A percentile compares a stretch with the other conserved stretches of the same genome.
Evolutionary conservation across 2,113 vertebrate species (phyloP).

Genomic region (Rhinichthys klamathensis): DNA sequence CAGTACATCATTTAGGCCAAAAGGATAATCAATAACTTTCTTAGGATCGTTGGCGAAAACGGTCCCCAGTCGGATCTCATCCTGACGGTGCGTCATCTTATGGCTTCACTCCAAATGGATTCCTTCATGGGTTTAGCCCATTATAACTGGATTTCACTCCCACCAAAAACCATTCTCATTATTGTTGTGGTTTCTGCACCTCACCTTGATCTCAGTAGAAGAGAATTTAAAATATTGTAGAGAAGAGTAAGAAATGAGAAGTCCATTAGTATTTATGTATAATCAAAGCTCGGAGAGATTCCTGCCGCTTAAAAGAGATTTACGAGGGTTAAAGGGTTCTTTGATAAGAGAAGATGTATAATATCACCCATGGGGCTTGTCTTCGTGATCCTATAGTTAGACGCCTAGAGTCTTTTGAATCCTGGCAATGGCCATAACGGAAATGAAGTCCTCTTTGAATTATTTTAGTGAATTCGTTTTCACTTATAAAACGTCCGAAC

Average conservation of each 20-base stretch:
- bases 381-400: constrained; percentile 2
- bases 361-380: neutral
- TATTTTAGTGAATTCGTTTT: neutral
- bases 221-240: constrained; percentile 49
- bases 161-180: constrained; percentile 21
- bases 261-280: constrained; percentile 48
- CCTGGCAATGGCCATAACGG: neutral
- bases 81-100: neutral
- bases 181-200: neutral
- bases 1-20: constrained; percentile 40
- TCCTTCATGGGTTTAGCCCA: constrained; percentile 10
- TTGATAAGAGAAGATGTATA: constrained; percentile 25
- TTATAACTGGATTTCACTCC: constrained; percentile 32
- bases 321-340: constrained; percentile 39
- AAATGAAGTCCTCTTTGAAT: neutral
- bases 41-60: constrained; percentile 2
- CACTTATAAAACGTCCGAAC: neutral
- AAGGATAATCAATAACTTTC: constrained; percentile 58
- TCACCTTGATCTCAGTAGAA: constrained; percentile 33
- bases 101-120: constrained; percentile 13
- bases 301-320: constrained; percentile 43
- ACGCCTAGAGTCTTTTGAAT: neutral
- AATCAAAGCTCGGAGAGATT: constrained; percentile 37
- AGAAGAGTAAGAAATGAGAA: constrained; percentile 34
- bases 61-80: constrained; percentile 16